phyloP scores from a whole-genome alignment of 2,888 invertebrate genomes.

The Cryptus viduatorius region DNA sequence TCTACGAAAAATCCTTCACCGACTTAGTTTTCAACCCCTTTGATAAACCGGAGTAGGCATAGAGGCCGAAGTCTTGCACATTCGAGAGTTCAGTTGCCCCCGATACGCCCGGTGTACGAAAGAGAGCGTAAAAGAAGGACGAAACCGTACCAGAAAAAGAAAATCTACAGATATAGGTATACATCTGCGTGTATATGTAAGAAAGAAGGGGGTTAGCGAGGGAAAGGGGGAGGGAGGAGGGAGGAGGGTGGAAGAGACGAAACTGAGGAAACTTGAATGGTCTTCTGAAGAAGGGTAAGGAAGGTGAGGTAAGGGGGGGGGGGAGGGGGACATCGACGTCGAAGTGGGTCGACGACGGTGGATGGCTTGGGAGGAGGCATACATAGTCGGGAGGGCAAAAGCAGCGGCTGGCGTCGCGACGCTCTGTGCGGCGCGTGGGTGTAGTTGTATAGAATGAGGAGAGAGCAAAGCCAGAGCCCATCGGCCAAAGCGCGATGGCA shows the following conservation, averaged over 20 bases:
- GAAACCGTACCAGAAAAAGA: slow-evolving; percentile 24
- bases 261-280: slow-evolving; percentile 68
- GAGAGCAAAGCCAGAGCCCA: slow-evolving; percentile 9
- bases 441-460: slow-evolving; percentile 58
- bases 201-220: neutral
- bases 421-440: slow-evolving; percentile 75
- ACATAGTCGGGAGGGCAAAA: slow-evolving; percentile 48
- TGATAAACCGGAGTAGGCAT: neutral
- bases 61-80: slow-evolving; percentile 1
- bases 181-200: neutral
- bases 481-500: slow-evolving; percentile 16
- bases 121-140: slow-evolving; percentile 18
- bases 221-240: neutral
- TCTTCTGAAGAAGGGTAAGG: slow-evolving; percentile 30
- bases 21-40: slow-evolving; percentile 4
- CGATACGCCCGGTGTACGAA: slow-evolving; percentile 14
- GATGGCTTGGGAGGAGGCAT: slow-evolving; percentile 55
- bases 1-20: neutral
- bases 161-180: neutral
- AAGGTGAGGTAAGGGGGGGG: neutral
- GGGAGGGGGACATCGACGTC: slow-evolving; percentile 40
- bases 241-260: slow-evolving; percentile 23
- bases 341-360: slow-evolving; percentile 66
- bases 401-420: slow-evolving; percentile 70
- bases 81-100: slow-evolving; percentile 49